Evolutionary conservation across 2,113 vertebrate species (phyloP), one percentile per base, ranked within the genome.

Genomic region (Tupaia tana): DNA sequence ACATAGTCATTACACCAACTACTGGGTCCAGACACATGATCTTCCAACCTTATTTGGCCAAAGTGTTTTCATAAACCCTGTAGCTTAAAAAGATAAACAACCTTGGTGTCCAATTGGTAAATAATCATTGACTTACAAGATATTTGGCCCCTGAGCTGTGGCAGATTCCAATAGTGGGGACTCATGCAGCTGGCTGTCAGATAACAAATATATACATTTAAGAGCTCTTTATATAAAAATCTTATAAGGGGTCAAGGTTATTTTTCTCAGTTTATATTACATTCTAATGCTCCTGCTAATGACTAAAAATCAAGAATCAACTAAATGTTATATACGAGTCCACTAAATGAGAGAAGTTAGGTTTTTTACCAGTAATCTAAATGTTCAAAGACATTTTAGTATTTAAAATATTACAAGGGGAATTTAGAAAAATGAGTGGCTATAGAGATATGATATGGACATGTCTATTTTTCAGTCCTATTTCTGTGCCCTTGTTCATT

Each of bases 371-470:
- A 10, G 7, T n/a, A 86, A 7, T 85, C 14, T 80, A 87, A 95
- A 85, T 66, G 7, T 9, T 81, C 31, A 90, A 86, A 78, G 9
- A 54, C 58, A 70, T 90, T 95, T 74, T 81, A 22, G 1, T 29
- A 73, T 92, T 94, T 90, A 61, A 78, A 83, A 77, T 52, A 82
- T 74, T 56, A 78, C 9, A 67, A 82, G 15, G 64, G 24, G 31
- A 80, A 90, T 81, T 87, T 58, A 95, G 27, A 83, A 94, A 93
- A 91, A 34, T 61, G 16, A 80, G 25, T 83, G 25, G 0, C 22
- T 56, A 56, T 74, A 78, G 3, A 56, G 69, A 84, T 52, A 11
- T 66, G n/a, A 73, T 29, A 4, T 24, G 9, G 14, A 11, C 10
- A 79, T 84, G 63, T 43, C 22, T 22, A 70, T n/a, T 95, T 70